Evolutionary conservation across 2,797 vertebrate genomes (phyloP), one percentile per base, ranked within the genome.

Genomic region (Chanos chanos): DNA sequence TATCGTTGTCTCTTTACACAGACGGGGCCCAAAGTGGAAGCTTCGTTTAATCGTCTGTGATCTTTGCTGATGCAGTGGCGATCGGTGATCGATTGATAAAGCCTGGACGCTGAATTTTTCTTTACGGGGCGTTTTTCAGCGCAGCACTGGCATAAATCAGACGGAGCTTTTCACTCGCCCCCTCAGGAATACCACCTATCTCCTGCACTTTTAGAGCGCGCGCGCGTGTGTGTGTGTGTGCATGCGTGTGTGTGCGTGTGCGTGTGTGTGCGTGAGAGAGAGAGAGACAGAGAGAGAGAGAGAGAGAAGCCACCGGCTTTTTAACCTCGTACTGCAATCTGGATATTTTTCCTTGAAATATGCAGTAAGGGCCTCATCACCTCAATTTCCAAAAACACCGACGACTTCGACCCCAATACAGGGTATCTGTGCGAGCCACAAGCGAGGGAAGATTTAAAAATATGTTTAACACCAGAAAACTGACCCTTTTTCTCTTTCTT

Each of bases 101-200:
- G 77, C 66, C 67, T 62, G 56, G 73, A 15, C 31, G 16, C 57
- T 47, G 30, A 66, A 67, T 47, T 74, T 75, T 83, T 61, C 71
- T 77, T 79, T 80, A 71, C 66, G 72, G 66, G 68, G 78, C 80
- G 60, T 64, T 82, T 81, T 59, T 43, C 49, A 51, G 41, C 55
- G 60, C 45, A 70, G 52, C 69, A 62, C 72, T 72, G 76, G 73
- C 77, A 84, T 80, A 75, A 85, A 86, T 83, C 78, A 79, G 67
- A 60, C 30, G 30, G 68, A 77, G 51, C 8, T 24, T 48, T 50
- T 47, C 33, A 53, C 41, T 57, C 36, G 69, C 53, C 59, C 40
- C 57, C 53, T 53, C 18, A 55, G 28, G 27, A 41, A 41, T 7
- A 43, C 55, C 43, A 27, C 66, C 57, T 57, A 31, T 31, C 41